Conservation (phyloP, 2,113 vertebrate genomes). For the Callionymus lyra region DNA sequence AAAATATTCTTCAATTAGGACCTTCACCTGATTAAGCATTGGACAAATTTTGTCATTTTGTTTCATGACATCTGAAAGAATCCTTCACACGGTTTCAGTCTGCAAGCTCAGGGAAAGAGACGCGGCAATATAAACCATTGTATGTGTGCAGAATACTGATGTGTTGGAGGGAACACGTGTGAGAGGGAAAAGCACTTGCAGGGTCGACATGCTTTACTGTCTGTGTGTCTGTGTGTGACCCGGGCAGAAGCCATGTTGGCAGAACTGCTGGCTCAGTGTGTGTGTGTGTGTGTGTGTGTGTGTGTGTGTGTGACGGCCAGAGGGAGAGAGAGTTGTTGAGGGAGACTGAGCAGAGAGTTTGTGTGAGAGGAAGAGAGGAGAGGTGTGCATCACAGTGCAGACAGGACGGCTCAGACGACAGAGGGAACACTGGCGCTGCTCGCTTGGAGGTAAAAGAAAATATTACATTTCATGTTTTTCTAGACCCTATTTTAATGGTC, state of each 20-base stretch:
- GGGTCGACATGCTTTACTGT: constrained; percentile 6
- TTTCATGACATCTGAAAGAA: no score
- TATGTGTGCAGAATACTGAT: constrained; percentile 14
- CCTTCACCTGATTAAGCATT: no score
- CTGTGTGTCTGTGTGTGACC: constrained; percentile 3
- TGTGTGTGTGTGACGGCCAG: constrained; percentile 6
- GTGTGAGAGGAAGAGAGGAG: constrained; percentile 8
- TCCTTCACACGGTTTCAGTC: constrained; percentile 6
- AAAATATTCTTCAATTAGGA: no score
- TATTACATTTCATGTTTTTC: constrained; percentile 13
- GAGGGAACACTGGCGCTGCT: constrained; percentile 49
- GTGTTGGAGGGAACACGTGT: constrained; percentile 5
- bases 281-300: constrained; percentile 17
- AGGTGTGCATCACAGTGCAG: constrained; percentile 31
- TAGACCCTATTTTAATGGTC: no score
- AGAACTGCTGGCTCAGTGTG: constrained; percentile 31
- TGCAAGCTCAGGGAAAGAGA: constrained; percentile 16
- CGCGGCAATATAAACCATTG: constrained; percentile 4
- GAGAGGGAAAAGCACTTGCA: constrained; percentile 13
- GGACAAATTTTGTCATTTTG: no score
- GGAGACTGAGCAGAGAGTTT: constrained; percentile 1
- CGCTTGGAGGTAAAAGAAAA: constrained; percentile 50
- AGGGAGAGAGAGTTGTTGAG: constrained; percentile 5
- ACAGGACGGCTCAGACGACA: constrained; percentile 43
- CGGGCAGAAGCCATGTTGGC: constrained; percentile 12